phyloP scores from a whole-genome alignment of 1,140 invertebrate genomes.

The Holotrichia oblita region DNA sequence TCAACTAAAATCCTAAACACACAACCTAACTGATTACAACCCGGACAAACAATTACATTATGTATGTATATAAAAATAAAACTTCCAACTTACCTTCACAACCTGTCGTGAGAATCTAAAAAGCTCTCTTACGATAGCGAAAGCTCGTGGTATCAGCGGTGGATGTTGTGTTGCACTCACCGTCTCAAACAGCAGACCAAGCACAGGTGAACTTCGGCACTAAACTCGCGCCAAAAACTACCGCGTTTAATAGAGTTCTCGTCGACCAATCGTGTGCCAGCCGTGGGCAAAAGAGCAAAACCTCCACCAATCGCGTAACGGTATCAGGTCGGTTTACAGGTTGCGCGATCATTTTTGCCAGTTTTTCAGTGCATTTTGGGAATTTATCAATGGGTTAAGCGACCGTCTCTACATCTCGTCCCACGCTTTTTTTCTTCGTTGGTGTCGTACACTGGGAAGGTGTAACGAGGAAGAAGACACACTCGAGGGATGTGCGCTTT shows the following conservation, averaged over 20 bases:
- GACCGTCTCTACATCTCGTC: not conserved
- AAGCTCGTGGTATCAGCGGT: not conserved
- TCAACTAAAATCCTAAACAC: too few relatives aligned
- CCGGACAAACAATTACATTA: too few relatives aligned
- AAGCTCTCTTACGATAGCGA: not conserved
- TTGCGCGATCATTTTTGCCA: conserved; percentile 15
- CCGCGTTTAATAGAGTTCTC: not conserved
- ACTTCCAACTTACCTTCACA: not conserved
- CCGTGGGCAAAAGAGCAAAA: conserved; percentile 29
- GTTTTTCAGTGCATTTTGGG: conserved; percentile 5
- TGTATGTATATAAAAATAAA: too few relatives aligned
- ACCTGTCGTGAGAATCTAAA: not conserved
- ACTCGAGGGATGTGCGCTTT: not conserved
- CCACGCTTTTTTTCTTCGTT: not conserved
- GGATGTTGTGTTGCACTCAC: not conserved
- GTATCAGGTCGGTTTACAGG: not conserved
- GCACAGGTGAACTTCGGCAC: conserved; percentile 26
- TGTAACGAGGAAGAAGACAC: not conserved
- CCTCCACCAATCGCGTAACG: conserved; percentile 13
- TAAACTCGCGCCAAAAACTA: conserved; percentile 21
- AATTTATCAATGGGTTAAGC: conserved; percentile 18
- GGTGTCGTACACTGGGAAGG: not conserved
- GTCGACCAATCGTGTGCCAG: not conserved
- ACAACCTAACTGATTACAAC: too few relatives aligned
- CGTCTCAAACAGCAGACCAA: conserved; percentile 19